phyloP scores from a whole-genome alignment of 2,888 invertebrate species.

The Microchrysa polita region DNA sequence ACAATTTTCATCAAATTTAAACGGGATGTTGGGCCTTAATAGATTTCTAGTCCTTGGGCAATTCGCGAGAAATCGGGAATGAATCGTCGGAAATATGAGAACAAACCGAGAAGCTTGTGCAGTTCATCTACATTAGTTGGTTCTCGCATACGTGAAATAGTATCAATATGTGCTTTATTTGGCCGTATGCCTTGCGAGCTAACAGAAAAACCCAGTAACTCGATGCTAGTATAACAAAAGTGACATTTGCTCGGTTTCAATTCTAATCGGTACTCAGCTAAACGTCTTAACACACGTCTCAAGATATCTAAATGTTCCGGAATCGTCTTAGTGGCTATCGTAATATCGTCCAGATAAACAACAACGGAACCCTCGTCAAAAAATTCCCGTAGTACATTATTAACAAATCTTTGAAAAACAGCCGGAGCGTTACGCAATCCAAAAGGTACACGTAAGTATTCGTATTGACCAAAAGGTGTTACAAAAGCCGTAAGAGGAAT shows the following conservation, averaged over 20 bases:
- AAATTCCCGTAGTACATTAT: constrained; percentile 49
- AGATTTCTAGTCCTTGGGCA: too few species aligned
- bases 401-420: constrained; percentile 51
- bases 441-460: constrained; percentile 51
- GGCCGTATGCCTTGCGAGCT: constrained; percentile 21
- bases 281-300: constrained; percentile 49
- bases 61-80: too few species aligned
- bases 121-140: constrained; percentile 36
- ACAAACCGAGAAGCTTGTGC: constrained; percentile 51
- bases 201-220: constrained; percentile 38
- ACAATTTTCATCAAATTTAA: too few species aligned
- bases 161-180: constrained; percentile 8
- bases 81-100: constrained; percentile 54
- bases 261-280: constrained; percentile 49
- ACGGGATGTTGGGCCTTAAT: constrained; percentile 16
- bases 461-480: constrained; percentile 50
- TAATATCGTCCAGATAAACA: constrained; percentile 54
- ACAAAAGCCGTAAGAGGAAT: constrained; percentile 51
- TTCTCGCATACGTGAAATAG: background rate
- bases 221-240: constrained; percentile 46
- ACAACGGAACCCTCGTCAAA: constrained; percentile 48
- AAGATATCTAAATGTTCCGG: constrained; percentile 50
- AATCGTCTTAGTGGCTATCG: constrained; percentile 51
- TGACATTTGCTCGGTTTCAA: constrained; percentile 51
- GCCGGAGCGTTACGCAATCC: constrained; percentile 50